Base-by-base conservation (phyloP, 2,113 vertebrate species). In the Leucopsar rothschildi region DNA sequence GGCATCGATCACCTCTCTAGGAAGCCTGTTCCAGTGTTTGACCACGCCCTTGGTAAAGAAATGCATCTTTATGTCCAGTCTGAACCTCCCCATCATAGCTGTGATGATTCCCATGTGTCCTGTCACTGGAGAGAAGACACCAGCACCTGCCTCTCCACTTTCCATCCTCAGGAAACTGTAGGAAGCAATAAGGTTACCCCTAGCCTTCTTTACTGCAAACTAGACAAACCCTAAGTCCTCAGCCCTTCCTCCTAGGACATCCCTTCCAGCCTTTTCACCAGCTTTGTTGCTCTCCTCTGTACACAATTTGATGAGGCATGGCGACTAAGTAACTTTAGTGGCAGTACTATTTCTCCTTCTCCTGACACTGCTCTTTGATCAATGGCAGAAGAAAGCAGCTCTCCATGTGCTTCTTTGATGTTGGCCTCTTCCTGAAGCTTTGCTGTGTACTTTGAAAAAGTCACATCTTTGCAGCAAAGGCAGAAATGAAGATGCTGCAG, bases 261-360 rank as follows among this genome's bases (percentile, higher is more conserved):
- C 35, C 31, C 47, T 68, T n/a, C 28, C 66, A 61, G 40, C 28
- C 28, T 33, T 79, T 73, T 35, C 53, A 63, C 47, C 12, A 63
- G 12, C 18, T 69, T 63, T 64, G 33, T 33, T 85, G 21, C 29
- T 8, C 9, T 85, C 22, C 61, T 89, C 37, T 50, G 7, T 22
- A 40, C 0, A 1, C 9, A 64, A 18, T 23, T 53, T 21, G 9
- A 57, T 42, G 24, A 37, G 29, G 42, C 65, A 76, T 2, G 2
- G 42, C 82, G 45, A 65, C 15, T 59, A 78, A 69, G 8, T 6
- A 50, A 13, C 22, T 88, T 77, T 44, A 78, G 52, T 3, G 0
- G 25, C 29, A 81, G 16, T 55, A 55, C 13, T 80, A 22, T 50
- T 91, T 91, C 55, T 91, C 39, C 45, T 42, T 50, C 56, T 70